A percentile compares a stretch with the other conserved stretches of the same genome.
phyloP scores from a whole-genome alignment of 2,113 vertebrate species.

The Lycocorax pyrrhopterus region DNA sequence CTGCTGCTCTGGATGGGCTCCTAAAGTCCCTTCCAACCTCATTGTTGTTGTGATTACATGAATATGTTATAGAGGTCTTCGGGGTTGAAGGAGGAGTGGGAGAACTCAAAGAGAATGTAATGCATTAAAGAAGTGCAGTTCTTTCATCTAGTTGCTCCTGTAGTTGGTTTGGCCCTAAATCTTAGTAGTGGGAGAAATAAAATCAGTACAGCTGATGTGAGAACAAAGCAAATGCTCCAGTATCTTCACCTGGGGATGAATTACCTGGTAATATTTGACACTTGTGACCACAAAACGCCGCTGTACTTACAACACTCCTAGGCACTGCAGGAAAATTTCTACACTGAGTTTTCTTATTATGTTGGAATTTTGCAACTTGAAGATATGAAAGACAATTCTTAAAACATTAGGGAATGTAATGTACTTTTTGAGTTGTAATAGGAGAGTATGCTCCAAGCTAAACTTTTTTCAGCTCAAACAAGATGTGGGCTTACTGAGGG shows the following conservation, averaged over 20 bases:
- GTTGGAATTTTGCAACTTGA: not conserved
- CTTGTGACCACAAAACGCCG: not conserved
- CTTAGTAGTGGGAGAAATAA: not conserved
- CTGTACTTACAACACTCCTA: not conserved
- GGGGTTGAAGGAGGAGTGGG: not conserved
- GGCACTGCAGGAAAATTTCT: not conserved
- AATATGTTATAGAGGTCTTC: not conserved
- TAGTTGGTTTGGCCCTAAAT: not conserved
- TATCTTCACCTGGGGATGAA: not conserved
- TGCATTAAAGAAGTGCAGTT: not conserved
- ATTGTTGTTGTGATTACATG: not conserved
- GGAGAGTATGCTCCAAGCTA: not conserved
- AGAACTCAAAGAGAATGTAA: not conserved
- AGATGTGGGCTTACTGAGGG: not conserved
- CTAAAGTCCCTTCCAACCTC: not conserved
- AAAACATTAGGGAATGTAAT: not conserved
- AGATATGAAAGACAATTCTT: not conserved
- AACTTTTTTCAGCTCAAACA: not conserved
- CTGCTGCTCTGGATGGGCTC: not conserved
- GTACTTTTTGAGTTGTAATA: not conserved
- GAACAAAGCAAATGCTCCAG: not conserved
- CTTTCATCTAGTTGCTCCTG: not conserved
- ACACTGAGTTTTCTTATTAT: not conserved
- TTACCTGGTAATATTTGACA: not conserved
- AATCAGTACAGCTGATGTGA: not conserved